phyloP scores from a whole-genome alignment of 2,113 vertebrate species.

The Forbesichthys agassizii region DNA sequence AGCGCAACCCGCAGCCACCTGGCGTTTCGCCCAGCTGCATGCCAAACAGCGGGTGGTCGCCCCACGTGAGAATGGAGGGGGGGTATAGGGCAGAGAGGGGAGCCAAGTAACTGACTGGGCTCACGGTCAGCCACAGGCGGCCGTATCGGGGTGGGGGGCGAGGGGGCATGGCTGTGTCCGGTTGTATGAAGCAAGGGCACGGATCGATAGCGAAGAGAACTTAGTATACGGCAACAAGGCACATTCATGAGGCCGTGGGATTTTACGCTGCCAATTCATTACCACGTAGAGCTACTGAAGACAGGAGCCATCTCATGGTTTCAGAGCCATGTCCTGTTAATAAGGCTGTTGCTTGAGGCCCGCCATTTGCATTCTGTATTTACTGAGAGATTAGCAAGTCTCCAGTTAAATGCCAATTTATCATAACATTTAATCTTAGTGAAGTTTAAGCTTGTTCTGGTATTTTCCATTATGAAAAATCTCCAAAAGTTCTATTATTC shows the following conservation, averaged over 20 bases:
- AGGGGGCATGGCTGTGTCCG: conserved; percentile 24
- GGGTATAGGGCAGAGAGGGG: neutral
- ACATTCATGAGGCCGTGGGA: conserved; percentile 43
- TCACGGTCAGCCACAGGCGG: conserved; percentile 37
- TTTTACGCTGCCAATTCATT: neutral
- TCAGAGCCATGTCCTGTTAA: neutral
- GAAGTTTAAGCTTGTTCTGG: too few species aligned
- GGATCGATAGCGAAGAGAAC: conserved; percentile 15
- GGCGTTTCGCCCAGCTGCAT: conserved; percentile 47
- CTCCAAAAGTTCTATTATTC: too few species aligned
- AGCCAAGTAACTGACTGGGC: conserved; percentile 36
- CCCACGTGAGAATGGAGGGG: conserved; percentile 20
- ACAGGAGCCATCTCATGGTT: conserved; percentile 4
- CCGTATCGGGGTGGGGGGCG: conserved; percentile 31
- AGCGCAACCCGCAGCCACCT: conserved; percentile 57
- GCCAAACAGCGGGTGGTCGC: conserved; percentile 47
- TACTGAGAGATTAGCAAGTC: too few species aligned
- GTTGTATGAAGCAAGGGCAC: conserved; percentile 24
- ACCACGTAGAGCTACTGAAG: neutral
- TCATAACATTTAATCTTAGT: too few species aligned
- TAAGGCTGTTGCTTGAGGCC: too few species aligned
- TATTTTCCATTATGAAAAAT: too few species aligned
- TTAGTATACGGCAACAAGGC: conserved; percentile 31
- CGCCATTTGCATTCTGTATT: too few species aligned
- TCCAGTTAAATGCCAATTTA: too few species aligned